Base-by-base conservation (phyloP, 2,113 vertebrate genomes). In the Phaethon lepturus region DNA sequence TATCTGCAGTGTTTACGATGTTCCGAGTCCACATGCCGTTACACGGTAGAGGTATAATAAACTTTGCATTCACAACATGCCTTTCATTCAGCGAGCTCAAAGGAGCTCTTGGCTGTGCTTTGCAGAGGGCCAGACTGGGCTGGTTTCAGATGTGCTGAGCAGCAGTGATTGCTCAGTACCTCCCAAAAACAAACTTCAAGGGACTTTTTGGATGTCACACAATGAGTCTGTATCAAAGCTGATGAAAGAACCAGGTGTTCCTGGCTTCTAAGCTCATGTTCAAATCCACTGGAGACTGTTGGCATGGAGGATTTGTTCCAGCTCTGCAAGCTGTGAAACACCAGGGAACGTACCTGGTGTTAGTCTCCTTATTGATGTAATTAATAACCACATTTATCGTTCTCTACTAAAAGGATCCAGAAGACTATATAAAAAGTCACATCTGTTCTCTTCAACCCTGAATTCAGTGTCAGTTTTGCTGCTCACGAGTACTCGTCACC, bases 191-290 rank as follows among this genome's bases (percentile, higher is more conserved):
- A 91, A 85, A 96, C 87, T 95, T 91, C 87, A 95, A 91, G 95
- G 75, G 89, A 91, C 58, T 71, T 59, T 50, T 14, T 83, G 62
- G 89, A 85, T 72, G 59, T 55, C 94, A 77, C 55, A 62, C 55
- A 82, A 91, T 88, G 87, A 94, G 67, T 25, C 53, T 91, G 73
- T 86, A 91, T 94, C 64, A 85, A 93, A 95, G 94, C 73, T 79
- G 91, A 96, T 92, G 66, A 95, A 95, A 92, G 91, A 76, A 73
- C 45, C 93, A 97, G 94, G 95, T 94, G 93, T 90, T 95, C 83
- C 80, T 91, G 77, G 66, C 88, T 93, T 73, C 80, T 78, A 62
- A 91, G 58, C 91, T 87, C n/a, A 1, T 94, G 62, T 82, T 94
- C 77, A 79, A 76, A 95, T 49, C 59, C 88, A 64, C 88, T 75